Evolutionary conservation across 2,888 invertebrate genomes (phyloP).

Genomic region (Eupeodes luniger): DNA sequence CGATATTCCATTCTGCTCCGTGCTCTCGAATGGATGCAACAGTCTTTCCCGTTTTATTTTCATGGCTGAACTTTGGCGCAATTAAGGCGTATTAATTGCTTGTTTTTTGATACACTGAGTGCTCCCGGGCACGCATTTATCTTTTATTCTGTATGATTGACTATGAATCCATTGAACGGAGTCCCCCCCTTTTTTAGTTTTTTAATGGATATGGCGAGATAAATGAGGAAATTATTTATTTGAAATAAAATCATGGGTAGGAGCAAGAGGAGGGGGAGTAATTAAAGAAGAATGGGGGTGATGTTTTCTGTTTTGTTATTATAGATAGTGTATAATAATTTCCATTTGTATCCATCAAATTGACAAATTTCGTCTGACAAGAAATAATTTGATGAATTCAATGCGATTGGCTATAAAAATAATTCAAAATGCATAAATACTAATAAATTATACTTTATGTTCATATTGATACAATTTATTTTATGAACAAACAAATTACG

Average conservation of each 20-base stretch:
- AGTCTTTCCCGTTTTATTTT: not conserved
- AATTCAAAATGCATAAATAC: too few species aligned
- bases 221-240: conserved; percentile 61
- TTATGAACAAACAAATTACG: too few species aligned
- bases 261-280: too few species aligned
- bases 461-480: too few species aligned
- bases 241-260: conserved; percentile 41
- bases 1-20: not conserved
- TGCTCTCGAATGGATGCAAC: not conserved
- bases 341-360: too few species aligned
- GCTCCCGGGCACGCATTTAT: conserved; percentile 65
- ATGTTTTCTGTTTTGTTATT: too few species aligned
- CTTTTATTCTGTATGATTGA: conserved; percentile 18
- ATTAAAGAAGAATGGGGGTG: too few species aligned
- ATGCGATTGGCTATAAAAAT: too few species aligned
- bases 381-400: too few species aligned
- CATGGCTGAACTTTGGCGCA: conserved; percentile 70
- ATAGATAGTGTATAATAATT: too few species aligned
- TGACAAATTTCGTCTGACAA: too few species aligned
- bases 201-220: conserved; percentile 66
- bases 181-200: conserved; percentile 46
- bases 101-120: conserved; percentile 73
- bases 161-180: conserved; percentile 21
- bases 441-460: too few species aligned
- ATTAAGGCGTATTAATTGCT: conserved; percentile 74